Evolutionary conservation across 2,113 vertebrate genomes (phyloP).

Genomic region (Lophura nycthemera): DNA sequence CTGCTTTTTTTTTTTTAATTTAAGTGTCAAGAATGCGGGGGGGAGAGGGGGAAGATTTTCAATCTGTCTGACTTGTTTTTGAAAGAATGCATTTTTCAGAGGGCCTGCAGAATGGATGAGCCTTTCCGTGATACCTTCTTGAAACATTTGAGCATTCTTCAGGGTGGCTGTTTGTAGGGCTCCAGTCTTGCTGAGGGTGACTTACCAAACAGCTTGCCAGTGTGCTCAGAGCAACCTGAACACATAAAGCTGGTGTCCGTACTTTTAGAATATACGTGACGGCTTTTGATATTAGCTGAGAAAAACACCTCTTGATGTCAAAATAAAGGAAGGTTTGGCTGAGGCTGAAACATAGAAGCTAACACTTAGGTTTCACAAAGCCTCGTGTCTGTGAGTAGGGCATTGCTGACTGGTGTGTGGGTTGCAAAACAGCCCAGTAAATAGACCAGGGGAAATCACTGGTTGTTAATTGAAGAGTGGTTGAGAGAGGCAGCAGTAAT

Average conservation of each 20-base stretch:
- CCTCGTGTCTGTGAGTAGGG: neutral
- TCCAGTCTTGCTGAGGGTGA: fast-evolving
- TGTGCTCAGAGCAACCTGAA: neutral
- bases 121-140: neutral
- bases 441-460: neutral
- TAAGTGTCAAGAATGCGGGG: no score
- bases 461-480: constrained; percentile 19
- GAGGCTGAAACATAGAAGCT: neutral
- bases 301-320: neutral
- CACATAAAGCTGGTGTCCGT: neutral
- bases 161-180: neutral
- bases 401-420: neutral
- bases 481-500: neutral
- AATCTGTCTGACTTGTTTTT: neutral
- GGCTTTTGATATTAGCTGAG: fast-evolving
- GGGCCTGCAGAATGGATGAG: neutral
- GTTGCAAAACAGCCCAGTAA: neutral
- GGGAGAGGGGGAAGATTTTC: no score
- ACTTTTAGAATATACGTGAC: fast-evolving
- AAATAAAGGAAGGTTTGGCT: neutral
- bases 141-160: neutral
- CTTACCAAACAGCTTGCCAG: neutral
- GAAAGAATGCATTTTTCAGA: fast-evolving
- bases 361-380: neutral
- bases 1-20: neutral